Evolutionary conservation across 2,797 vertebrate genomes (phyloP), one percentile per base, ranked within the genome.

Genomic region (Enteromius unitaeniatus): DNA sequence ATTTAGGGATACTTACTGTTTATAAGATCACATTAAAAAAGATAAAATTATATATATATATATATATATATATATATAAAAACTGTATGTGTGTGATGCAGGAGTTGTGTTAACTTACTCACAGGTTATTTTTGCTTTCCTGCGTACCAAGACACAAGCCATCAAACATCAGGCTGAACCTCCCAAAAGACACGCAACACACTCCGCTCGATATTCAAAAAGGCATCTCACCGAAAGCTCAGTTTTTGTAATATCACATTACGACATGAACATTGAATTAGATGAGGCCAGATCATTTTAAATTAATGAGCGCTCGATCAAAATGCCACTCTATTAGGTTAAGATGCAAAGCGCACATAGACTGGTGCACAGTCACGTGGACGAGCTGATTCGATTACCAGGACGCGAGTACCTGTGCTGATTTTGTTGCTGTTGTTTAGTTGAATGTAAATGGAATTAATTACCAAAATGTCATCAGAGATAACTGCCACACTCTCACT

Each of bases 261-360:
- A 81, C 34, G 45, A 77, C 68, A 67, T 34, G 79, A 69, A 86
- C 86, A 86, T 85, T 83, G 51, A 84, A 85, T 87, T 86, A 86
- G 74, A 76, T 79, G 81, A 86, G 74, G 69, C 62, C 53, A 68
- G 81, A 89, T 89, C 85, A 84, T 82, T 88, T 84, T 77, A 84
- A 85, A 89, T 88, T 75, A 87, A 89, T 86, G 84, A 86, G 81
- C 62, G 60, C 84, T 89, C 85, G 37, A 86, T 89, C 88, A 88
- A 84, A 84, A 86, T 79, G 81, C 42, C 75, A 79, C 76, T 84
- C 87, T 93, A 94, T 95, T 92, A 88, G 93, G 92, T 95, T 94
- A 94, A 76, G 87, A 94, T 94, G 93, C 91, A 94, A 93, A 94
- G 89, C 81, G 89, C 91, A 92, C 90, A 74, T 51, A 65, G 42